Conservation (phyloP, 2,113 vertebrate genomes). For the Mus musculus region DNA sequence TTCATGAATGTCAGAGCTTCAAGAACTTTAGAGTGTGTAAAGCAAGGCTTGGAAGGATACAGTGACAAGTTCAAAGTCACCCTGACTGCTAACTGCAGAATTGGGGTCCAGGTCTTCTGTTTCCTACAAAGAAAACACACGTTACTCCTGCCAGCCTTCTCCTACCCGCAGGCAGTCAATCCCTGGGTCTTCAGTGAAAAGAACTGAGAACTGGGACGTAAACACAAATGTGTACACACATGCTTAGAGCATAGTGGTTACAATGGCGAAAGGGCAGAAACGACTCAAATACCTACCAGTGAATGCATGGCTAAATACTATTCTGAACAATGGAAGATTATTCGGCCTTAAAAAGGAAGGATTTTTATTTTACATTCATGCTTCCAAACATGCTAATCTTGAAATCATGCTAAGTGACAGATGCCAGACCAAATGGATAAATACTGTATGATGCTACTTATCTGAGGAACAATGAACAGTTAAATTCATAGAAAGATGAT, state of each 20-base stretch:
- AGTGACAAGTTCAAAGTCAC: neutral
- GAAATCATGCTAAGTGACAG: neutral
- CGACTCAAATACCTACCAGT: neutral
- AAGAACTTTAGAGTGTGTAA: neutral
- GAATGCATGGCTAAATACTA: neutral
- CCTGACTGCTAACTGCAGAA: neutral
- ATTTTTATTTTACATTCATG: neutral
- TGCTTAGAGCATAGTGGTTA: neutral
- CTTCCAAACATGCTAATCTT: neutral
- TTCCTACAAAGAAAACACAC: neutral
- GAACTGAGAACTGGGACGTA: neutral
- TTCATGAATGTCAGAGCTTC: neutral
- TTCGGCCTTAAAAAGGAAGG: neutral
- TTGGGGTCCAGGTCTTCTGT: neutral
- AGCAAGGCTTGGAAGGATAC: neutral
- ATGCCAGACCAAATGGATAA: neutral
- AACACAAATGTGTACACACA: neutral
- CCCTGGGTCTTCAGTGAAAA: neutral
- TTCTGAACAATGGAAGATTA: neutral
- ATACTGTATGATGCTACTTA: neutral
- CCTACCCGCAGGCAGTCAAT: neutral
- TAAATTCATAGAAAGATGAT: neutral
- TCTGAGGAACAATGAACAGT: neutral
- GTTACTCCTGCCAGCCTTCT: neutral
- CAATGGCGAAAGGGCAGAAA: neutral